phyloP scores from a whole-genome alignment of 2,888 invertebrate genomes.

The Acleris holmiana region DNA sequence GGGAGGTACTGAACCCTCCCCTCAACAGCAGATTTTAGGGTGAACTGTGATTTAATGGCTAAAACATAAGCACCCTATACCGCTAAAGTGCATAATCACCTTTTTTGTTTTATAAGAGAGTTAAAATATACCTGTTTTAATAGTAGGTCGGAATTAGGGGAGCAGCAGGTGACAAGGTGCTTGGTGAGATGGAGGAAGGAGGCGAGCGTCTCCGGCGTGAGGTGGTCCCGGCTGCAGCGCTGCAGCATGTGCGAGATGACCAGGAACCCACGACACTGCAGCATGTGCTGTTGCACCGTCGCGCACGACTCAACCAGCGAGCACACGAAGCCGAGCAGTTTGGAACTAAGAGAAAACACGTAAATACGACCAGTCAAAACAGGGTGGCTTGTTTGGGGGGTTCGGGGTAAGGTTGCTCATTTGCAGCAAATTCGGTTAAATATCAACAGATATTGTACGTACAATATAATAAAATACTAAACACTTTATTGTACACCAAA shows the following conservation, averaged over 20 bases:
- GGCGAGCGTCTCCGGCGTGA: conserved; percentile 96
- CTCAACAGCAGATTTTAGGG: conserved; percentile 33
- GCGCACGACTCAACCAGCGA: conserved; percentile 98
- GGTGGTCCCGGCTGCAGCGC: conserved; percentile 95
- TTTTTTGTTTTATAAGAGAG: conserved; percentile 1
- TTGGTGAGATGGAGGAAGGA: conserved; percentile 96
- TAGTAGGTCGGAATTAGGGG: conserved; percentile 95
- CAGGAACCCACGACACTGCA: conserved; percentile 98
- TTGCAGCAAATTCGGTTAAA: too few relatives aligned
- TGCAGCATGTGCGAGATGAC: conserved; percentile 99
- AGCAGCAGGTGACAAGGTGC: conserved; percentile 96
- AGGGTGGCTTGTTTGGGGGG: too few relatives aligned
- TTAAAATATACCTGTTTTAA: conserved; percentile 91
- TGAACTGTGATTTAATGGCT: conserved; percentile 34
- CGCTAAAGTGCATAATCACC: conserved; percentile 24
- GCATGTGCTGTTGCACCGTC: conserved; percentile 99
- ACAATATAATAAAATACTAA: too few relatives aligned
- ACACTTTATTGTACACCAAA: too few relatives aligned
- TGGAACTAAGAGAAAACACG: conserved; percentile 87
- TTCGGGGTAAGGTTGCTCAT: too few relatives aligned
- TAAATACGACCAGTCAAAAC: too few relatives aligned
- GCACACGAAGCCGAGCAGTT: conserved; percentile 98
- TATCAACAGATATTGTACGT: too few relatives aligned
- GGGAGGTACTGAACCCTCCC: conserved; percentile 42
- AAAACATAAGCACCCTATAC: conserved; percentile 22